These are phyloP conservation scores for Gallinago paraguaiae DNA, from an alignment of 2,113 vertebrate species.

Conservation along the genomic window DNA sequence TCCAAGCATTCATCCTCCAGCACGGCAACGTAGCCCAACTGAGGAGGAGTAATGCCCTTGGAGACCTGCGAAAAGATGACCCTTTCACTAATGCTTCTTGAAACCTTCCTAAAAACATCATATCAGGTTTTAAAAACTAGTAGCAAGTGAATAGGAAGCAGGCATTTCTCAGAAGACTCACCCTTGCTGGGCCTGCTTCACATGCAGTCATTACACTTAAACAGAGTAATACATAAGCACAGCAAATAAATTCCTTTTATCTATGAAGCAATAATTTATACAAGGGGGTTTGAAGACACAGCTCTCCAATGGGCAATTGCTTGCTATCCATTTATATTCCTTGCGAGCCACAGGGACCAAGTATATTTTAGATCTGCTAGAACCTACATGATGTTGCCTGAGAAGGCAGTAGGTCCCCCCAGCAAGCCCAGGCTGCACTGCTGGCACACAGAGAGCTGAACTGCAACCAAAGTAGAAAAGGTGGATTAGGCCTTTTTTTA, in stretches of 20 bases:
- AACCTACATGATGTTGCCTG: background rate
- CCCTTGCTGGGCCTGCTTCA: background rate
- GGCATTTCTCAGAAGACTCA: background rate
- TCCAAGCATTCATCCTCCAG: background rate
- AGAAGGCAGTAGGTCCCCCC: background rate
- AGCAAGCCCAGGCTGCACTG: background rate
- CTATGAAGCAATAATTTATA: background rate
- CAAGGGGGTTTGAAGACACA: background rate
- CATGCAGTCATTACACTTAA: background rate
- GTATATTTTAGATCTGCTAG: background rate
- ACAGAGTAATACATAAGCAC: rapidly evolving
- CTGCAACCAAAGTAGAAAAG: background rate
- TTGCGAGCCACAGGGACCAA: background rate
- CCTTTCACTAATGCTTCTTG: background rate
- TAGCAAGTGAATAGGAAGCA: background rate
- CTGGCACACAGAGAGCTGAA: background rate
- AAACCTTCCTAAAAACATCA: background rate
- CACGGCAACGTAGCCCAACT: background rate
- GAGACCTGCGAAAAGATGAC: background rate
- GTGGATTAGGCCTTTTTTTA: background rate
- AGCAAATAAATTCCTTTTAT: background rate
- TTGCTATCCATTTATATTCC: background rate
- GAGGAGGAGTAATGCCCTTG: background rate
- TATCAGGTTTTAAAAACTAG: background rate
- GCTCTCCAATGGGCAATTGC: background rate